A percentile compares a stretch with the other conserved stretches of the same genome.
Evolutionary conservation across 2,113 vertebrate species (phyloP).

Genomic region (Hemiprocne comata): DNA sequence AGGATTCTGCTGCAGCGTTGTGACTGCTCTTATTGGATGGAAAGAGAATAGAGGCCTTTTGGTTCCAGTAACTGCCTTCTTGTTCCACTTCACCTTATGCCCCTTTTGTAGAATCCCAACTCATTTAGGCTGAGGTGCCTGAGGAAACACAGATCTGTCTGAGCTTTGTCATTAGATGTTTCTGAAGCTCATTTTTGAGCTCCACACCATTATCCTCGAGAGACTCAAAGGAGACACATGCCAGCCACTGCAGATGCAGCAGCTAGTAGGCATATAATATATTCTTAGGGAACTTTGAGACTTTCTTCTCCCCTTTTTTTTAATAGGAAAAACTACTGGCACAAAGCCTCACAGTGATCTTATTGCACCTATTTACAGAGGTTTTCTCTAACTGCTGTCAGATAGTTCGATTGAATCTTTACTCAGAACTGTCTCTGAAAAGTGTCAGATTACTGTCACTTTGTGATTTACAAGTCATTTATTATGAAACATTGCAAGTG

Average conservation of each 20-base stretch:
- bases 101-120: neutral
- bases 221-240: neutral
- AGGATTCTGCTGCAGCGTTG: neutral
- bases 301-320: neutral
- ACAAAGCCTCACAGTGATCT: neutral
- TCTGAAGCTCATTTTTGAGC: neutral
- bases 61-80: neutral
- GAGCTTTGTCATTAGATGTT: neutral
- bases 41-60: neutral
- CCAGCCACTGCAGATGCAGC: neutral
- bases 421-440: neutral
- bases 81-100: neutral
- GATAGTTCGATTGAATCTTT: neutral
- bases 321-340: neutral
- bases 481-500: neutral
- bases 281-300: neutral
- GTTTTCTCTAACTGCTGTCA: neutral
- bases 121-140: neutral
- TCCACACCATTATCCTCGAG: neutral
- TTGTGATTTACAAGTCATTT: neutral
- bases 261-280: neutral
- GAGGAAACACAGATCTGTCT: neutral
- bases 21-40: neutral
- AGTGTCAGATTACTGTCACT: neutral
- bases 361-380: neutral